A percentile compares a stretch with the other conserved stretches of the same genome.
These are phyloP conservation scores for Rhinella marina DNA, from an alignment of 2,797 vertebrate genomes.

Conservation along the genomic window DNA sequence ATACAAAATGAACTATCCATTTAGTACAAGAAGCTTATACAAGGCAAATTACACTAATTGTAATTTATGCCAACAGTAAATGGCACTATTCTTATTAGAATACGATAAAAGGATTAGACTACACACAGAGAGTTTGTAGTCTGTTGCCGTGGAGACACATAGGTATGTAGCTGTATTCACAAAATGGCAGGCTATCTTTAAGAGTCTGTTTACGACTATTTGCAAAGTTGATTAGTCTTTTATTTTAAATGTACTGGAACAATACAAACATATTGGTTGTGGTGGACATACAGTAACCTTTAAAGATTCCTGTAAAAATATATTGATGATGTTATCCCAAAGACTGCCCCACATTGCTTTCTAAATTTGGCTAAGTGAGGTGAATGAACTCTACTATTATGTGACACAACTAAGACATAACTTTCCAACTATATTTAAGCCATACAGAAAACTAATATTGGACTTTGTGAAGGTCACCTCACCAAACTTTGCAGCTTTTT, in stretches of 20 bases:
- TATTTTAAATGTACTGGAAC: too few species aligned
- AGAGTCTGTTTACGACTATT: too few species aligned
- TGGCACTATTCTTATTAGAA: neutral
- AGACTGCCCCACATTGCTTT: neutral
- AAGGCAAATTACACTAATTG: neutral
- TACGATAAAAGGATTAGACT: too few species aligned
- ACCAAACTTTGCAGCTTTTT: neutral
- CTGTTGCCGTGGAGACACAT: too few species aligned
- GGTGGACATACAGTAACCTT: neutral
- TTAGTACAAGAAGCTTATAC: neutral
- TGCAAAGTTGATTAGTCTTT: too few species aligned
- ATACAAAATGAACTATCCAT: neutral
- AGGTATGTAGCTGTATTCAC: too few species aligned
- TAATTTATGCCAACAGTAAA: neutral
- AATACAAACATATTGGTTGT: too few species aligned
- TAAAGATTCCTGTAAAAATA: neutral
- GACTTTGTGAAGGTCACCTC: neutral
- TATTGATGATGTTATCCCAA: neutral
- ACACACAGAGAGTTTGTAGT: too few species aligned
- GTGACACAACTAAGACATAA: conserved; percentile 6
- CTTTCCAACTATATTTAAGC: neutral
- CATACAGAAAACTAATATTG: neutral
- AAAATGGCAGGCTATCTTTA: too few species aligned
- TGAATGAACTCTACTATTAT: neutral
- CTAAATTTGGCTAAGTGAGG: neutral